Percentiles rank a stretch among this genome's conserved stretches.
These are phyloP conservation scores for Phaethornis superciliosus DNA, from an alignment of 2,113 vertebrate species.

Conservation along the genomic window DNA sequence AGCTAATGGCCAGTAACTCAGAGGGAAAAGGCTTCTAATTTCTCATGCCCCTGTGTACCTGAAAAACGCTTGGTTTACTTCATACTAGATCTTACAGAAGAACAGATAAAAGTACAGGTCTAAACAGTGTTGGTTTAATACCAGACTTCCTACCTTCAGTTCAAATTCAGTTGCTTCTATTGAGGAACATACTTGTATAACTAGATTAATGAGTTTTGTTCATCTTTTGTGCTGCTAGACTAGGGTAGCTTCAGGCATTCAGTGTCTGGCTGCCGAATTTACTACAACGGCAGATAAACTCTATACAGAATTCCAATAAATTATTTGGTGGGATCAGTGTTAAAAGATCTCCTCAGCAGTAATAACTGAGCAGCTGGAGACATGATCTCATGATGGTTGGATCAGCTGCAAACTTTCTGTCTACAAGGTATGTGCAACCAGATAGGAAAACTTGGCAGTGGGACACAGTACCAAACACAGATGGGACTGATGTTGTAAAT, in stretches of 20 bases:
- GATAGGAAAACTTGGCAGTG: neutral
- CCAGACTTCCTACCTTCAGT: neutral
- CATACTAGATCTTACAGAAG: neutral
- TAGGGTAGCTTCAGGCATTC: neutral
- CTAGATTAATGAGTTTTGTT: neutral
- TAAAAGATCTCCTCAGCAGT: neutral
- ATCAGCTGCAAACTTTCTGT: constrained; percentile 5
- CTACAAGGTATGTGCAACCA: neutral
- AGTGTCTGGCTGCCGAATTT: neutral
- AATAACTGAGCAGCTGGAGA: neutral
- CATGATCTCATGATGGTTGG: neutral
- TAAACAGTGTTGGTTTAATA: neutral
- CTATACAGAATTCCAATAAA: neutral
- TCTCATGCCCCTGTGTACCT: neutral
- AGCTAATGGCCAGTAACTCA: neutral
- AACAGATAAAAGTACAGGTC: neutral
- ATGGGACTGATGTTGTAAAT: neutral
- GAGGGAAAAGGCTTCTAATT: neutral
- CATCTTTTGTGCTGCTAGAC: neutral
- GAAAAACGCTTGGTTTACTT: neutral
- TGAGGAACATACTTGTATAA: neutral
- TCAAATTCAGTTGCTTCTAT: neutral
- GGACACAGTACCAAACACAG: neutral
- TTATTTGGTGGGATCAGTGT: neutral
- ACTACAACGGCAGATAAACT: neutral